phyloP scores from a whole-genome alignment of 2,888 invertebrate species.

The Tipula vernalis region DNA sequence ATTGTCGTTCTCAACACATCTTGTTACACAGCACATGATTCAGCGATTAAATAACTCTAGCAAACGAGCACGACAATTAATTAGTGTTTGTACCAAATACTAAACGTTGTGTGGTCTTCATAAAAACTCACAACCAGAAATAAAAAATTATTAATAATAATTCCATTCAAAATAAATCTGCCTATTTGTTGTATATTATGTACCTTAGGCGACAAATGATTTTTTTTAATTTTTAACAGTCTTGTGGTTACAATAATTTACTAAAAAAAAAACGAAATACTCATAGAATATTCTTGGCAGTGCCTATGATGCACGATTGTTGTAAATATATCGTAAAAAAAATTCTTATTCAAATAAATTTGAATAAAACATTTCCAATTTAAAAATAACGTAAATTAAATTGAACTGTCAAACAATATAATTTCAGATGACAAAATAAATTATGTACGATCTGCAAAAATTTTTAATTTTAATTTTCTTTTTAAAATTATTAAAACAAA shows the following conservation, averaged over 20 bases:
- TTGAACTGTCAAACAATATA: not conserved
- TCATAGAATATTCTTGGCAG: not conserved
- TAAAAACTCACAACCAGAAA: not conserved
- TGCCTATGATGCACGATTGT: not conserved
- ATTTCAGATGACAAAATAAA: not conserved
- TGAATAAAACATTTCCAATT: constrained; percentile 4
- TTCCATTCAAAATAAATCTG: not conserved
- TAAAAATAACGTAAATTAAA: not conserved
- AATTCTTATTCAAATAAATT: not conserved
- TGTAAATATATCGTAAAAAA: not conserved
- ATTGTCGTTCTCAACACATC: not conserved
- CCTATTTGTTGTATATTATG: not conserved
- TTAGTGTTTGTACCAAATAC: not conserved
- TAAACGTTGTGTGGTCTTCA: not conserved
- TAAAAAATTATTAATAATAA: constrained; percentile 1
- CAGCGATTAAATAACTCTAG: not conserved
- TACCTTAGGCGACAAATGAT: not conserved
- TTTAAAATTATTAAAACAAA: not conserved
- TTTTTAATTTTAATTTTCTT: not conserved
- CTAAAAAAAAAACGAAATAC: not conserved
- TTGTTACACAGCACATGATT: not conserved
- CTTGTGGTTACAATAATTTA: not conserved
- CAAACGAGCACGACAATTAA: not conserved
- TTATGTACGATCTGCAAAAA: not conserved
- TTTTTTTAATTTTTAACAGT: not conserved